Conservation (phyloP, 2,797 vertebrate genomes). For the Cichlasoma orientale region DNA sequence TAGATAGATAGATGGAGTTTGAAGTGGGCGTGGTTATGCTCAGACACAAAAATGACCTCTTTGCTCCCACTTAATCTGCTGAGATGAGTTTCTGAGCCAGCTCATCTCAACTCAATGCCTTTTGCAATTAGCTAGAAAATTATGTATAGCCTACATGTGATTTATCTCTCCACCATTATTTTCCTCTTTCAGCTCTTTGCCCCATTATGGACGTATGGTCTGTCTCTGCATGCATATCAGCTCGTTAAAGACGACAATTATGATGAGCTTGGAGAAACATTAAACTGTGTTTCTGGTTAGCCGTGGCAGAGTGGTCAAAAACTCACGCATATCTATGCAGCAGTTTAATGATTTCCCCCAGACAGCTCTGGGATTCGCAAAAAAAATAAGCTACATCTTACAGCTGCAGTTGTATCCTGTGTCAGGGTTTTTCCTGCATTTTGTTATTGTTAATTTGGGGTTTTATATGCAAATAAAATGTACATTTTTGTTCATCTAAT, state of each 20-base stretch:
- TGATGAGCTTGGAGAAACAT: neutral
- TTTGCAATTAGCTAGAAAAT: neutral
- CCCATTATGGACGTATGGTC: neutral
- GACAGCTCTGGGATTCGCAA: neutral
- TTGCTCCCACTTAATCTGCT: neutral
- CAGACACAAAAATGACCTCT: neutral
- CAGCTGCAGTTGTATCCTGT: neutral
- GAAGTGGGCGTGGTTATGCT: neutral
- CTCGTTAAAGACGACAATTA: neutral
- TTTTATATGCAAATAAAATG: constrained; percentile 1
- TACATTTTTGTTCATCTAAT: no score
- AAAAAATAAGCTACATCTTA: neutral
- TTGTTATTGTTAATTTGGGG: neutral
- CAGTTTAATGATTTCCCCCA: neutral
- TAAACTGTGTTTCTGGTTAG: neutral
- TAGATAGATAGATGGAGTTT: neutral
- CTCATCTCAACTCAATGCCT: neutral
- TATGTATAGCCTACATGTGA: neutral
- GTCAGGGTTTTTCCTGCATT: neutral
- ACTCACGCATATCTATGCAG: neutral
- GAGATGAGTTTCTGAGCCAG: neutral
- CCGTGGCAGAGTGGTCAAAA: neutral
- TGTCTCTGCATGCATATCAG: neutral
- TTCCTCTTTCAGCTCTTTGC: neutral
- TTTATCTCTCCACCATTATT: neutral